phyloP scores from a whole-genome alignment of 2,797 vertebrate species.

The Lagocephalus sceleratus region DNA sequence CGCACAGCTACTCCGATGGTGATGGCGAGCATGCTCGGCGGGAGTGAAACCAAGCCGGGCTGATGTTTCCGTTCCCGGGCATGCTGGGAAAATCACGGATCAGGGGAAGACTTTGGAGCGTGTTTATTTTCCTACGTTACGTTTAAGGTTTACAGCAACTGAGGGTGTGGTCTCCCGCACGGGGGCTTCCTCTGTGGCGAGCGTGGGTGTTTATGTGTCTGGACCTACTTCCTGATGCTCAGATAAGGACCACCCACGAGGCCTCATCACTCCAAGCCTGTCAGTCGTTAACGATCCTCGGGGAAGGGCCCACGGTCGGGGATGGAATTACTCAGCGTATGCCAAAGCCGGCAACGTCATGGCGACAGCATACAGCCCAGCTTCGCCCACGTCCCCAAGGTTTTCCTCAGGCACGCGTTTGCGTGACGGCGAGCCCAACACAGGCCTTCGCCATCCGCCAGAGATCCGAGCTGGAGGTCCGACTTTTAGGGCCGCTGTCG shows the following conservation, averaged over 20 bases:
- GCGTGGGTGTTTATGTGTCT: conserved; percentile 67
- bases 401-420: too few species aligned
- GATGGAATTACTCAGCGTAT: conserved; percentile 69
- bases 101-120: conserved; percentile 9
- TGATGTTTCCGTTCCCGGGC: conserved; percentile 29
- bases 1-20: conserved; percentile 24
- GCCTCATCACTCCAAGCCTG: conserved; percentile 61
- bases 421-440: too few species aligned
- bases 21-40: conserved; percentile 30
- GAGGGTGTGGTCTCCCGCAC: conserved; percentile 61
- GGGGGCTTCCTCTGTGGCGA: conserved; percentile 66
- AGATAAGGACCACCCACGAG: conserved; percentile 75
- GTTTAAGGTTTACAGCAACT: conserved; percentile 43
- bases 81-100: conserved; percentile 28
- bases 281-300: conserved; percentile 60
- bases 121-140: conserved; percentile 19
- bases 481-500: too few species aligned
- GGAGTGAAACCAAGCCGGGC: conserved; percentile 49
- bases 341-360: conserved; percentile 53
- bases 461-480: too few species aligned
- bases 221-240: conserved; percentile 65
- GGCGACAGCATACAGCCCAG: conserved; percentile 37
- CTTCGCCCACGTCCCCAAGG: too few species aligned
- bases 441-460: too few species aligned
- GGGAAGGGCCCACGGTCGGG: conserved; percentile 48